Evolutionary conservation across 2,888 invertebrate species (phyloP).

Genomic region (Elysia crispata): DNA sequence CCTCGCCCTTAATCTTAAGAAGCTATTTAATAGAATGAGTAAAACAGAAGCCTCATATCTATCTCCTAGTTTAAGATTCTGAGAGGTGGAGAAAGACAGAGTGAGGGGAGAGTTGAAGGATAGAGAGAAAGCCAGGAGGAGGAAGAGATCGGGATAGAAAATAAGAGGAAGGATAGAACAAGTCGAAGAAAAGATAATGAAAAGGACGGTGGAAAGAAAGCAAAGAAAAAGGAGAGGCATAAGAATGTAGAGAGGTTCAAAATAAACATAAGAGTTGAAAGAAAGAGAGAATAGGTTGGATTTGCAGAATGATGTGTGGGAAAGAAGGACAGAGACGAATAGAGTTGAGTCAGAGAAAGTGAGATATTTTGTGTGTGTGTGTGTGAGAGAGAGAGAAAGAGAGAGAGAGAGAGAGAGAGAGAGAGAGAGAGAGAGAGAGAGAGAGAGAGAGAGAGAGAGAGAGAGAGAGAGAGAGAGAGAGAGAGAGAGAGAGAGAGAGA

Average conservation of each 20-base stretch:
- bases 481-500: constrained; percentile 31
- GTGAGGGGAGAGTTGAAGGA: too few relatives aligned
- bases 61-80: too few relatives aligned
- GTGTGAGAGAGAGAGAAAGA: background rate
- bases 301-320: background rate
- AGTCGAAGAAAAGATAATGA: too few relatives aligned
- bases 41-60: too few relatives aligned
- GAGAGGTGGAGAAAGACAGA: too few relatives aligned
- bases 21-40: too few relatives aligned
- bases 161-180: too few relatives aligned
- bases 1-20: too few relatives aligned
- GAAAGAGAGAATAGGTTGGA: background rate
- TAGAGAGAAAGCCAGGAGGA: too few relatives aligned
- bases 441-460: background rate
- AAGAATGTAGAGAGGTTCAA: background rate
- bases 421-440: background rate
- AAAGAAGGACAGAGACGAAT: background rate
- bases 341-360: too few relatives aligned
- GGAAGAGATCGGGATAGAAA: too few relatives aligned
- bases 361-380: too few relatives aligned
- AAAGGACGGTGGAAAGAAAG: background rate
- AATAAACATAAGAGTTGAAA: background rate
- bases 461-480: constrained; percentile 10
- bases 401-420: background rate
- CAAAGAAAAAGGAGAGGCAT: background rate